Conservation (phyloP, 2,113 vertebrate genomes). For the Crypturellus undulatus region DNA sequence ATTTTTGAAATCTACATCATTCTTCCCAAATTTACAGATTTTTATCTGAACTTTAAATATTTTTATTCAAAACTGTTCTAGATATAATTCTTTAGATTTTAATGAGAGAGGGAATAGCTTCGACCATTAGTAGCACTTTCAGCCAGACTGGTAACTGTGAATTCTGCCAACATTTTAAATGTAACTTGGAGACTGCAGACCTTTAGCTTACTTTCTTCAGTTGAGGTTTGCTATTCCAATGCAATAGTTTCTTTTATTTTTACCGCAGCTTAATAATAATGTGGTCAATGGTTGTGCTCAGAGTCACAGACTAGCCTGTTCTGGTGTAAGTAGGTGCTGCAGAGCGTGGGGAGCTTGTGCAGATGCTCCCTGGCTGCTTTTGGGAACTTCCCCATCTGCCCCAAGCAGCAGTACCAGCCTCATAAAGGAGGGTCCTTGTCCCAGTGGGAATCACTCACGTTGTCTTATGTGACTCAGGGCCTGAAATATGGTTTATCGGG, state of each 20-base stretch:
- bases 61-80: neutral
- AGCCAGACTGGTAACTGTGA: neutral
- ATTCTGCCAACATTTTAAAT: neutral
- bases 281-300: neutral
- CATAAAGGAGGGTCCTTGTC: neutral
- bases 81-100: neutral
- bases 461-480: neutral
- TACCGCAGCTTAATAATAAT: neutral
- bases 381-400: neutral
- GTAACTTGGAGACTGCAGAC: neutral
- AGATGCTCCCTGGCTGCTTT: constrained; percentile 12
- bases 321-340: neutral
- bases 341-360: neutral
- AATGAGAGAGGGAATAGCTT: neutral
- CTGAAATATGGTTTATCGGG: neutral
- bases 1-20: neutral
- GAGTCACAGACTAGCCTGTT: neutral
- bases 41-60: neutral
- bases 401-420: neutral
- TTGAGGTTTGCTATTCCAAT: neutral
- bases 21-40: neutral
- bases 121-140: neutral
- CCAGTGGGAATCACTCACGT: neutral
- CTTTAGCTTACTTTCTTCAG: neutral
- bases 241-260: neutral